phyloP scores from a whole-genome alignment of 2,797 vertebrate species.

The Sylvia borin region DNA sequence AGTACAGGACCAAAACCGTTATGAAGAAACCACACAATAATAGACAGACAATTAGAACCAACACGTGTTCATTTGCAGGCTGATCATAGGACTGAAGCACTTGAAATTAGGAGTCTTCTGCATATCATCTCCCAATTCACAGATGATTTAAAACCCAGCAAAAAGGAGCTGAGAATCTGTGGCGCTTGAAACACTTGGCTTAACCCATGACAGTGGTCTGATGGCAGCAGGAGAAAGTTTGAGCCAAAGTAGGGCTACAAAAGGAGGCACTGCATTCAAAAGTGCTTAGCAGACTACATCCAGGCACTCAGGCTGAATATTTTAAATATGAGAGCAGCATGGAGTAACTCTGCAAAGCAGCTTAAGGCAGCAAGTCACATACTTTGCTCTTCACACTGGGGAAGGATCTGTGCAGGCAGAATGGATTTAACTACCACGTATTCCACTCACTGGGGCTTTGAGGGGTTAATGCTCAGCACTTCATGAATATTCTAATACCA shows the following conservation, averaged over 20 bases:
- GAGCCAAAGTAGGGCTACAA: background rate
- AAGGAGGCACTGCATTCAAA: background rate
- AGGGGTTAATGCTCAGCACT: background rate
- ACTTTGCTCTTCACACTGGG: background rate
- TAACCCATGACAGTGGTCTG: background rate
- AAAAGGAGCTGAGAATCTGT: background rate
- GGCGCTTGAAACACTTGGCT: background rate
- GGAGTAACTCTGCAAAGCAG: background rate
- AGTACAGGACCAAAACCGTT: background rate
- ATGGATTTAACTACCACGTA: background rate
- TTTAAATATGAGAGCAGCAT: background rate
- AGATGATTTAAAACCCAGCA: background rate
- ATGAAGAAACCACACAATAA: background rate
- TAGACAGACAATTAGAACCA: background rate
- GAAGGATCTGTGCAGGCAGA: background rate
- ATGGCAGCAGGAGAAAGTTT: background rate
- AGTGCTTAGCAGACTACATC: background rate
- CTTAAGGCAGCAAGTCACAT: background rate
- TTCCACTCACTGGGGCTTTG: background rate
- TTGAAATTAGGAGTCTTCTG: background rate
- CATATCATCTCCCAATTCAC: background rate
- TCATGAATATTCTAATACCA: background rate
- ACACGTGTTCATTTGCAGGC: background rate
- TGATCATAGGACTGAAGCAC: background rate
- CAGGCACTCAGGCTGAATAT: background rate